Evolutionary conservation across 2,888 invertebrate genomes (phyloP).

Genomic region (Bugula neritina): DNA sequence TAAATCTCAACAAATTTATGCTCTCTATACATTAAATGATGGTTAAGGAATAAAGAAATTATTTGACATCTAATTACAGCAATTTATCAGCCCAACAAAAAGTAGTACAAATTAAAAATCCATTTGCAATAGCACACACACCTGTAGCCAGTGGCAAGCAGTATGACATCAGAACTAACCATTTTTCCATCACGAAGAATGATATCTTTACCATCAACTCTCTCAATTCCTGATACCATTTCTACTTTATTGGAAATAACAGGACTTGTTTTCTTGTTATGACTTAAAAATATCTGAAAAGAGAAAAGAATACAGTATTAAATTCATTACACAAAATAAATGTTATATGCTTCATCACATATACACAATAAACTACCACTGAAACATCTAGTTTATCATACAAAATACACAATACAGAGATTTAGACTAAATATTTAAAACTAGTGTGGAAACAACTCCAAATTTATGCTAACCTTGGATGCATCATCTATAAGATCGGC

Average conservation of each 20-base stretch:
- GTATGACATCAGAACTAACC: not conserved
- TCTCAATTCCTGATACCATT: not conserved
- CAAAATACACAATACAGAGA: no score
- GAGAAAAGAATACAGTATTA: no score
- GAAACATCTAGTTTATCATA: no score
- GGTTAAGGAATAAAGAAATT: no score
- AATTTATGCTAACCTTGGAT: not conserved
- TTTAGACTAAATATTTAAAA: no score
- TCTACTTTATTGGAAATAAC: not conserved
- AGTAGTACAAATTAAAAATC: no score
- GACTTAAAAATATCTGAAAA: not conserved
- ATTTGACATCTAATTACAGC: no score
- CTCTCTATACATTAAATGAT: no score
- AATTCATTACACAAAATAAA: not conserved
- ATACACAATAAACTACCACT: not conserved
- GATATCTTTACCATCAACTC: not conserved
- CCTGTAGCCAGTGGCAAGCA: constrained; percentile 1
- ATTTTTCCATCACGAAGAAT: not conserved
- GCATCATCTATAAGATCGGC: not conserved
- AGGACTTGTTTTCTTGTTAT: not conserved
- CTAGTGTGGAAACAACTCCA: no score
- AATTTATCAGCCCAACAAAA: no score
- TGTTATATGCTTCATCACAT: not conserved
- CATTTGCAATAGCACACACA: no score
- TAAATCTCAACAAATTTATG: no score